A percentile compares a stretch with the other conserved stretches of the same genome.
These are phyloP conservation scores for Urocyon cinereoargenteus DNA, from an alignment of 2,797 vertebrate species.

Conservation along the genomic window DNA sequence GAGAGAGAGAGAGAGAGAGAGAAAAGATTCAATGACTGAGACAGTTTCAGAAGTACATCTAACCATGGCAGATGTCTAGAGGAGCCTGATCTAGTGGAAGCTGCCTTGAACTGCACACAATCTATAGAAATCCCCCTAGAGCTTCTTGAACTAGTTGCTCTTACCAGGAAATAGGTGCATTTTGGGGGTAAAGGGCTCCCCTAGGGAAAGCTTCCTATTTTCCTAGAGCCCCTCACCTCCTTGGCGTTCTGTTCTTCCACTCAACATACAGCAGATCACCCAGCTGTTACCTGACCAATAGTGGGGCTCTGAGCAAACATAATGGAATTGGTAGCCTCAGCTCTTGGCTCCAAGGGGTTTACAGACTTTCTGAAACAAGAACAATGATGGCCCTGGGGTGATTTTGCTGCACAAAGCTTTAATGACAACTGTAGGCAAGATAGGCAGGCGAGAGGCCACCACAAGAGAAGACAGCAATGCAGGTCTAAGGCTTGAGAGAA, in stretches of 20 bases:
- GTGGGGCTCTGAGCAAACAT: background rate
- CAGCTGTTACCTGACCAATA: no score
- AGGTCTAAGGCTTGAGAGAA: background rate
- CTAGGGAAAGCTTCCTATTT: background rate
- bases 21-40: background rate
- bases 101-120: background rate
- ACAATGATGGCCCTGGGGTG: rapidly evolving
- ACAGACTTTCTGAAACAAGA: background rate
- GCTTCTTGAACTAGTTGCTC: background rate
- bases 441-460: background rate
- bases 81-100: background rate
- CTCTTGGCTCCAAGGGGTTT: background rate
- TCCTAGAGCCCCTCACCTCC: no score
- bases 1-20: no score
- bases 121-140: background rate
- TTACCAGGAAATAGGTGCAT: background rate
- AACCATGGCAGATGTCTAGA: background rate
- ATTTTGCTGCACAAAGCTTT: background rate
- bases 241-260: background rate
- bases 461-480: background rate
- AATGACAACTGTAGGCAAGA: background rate
- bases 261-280: background rate
- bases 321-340: background rate
- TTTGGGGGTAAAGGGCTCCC: background rate
- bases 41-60: background rate